Percentiles rank a stretch among this genome's conserved stretches.
phyloP scores from a whole-genome alignment of 2,113 vertebrate genomes.

The Amphilophus citrinellus region DNA sequence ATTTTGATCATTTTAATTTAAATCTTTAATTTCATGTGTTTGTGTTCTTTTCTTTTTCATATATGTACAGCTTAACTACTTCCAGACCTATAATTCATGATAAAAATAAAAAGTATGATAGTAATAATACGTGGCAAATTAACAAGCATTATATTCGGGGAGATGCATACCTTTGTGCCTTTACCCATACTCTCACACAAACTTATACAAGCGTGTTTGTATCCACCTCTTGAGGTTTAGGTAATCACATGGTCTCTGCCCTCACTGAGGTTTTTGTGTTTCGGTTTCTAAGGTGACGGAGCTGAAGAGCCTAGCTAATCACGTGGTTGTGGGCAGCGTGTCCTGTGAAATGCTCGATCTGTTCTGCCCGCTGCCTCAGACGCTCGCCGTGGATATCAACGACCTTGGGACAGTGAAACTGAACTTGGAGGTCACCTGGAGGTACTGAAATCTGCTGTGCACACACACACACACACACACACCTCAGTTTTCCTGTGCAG shows the following conservation, averaged over 20 bases:
- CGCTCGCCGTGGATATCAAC: constrained; percentile 97
- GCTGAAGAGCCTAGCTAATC: constrained; percentile 96
- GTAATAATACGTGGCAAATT: background rate
- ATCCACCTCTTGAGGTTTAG: background rate
- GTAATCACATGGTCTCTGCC: constrained; percentile 1
- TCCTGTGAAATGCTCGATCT: constrained; percentile 98
- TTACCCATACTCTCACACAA: background rate
- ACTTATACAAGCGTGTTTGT: background rate
- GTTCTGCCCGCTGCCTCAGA: constrained; percentile 94
- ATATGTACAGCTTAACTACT: background rate
- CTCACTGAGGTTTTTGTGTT: constrained; percentile 26
- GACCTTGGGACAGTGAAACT: constrained; percentile 98
- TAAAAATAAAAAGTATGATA: background rate
- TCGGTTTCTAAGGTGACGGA: constrained; percentile 89
- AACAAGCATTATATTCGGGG: background rate
- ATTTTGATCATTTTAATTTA: background rate
- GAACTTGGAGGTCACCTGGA: constrained; percentile 97
- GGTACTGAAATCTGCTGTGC: constrained; percentile 80
- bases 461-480: background rate
- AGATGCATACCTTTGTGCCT: background rate
- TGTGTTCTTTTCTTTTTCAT: background rate
- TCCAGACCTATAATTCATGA: background rate
- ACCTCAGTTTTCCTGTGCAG: background rate
- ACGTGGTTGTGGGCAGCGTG: constrained; percentile 96
- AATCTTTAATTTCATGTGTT: background rate